phyloP scores from a whole-genome alignment of 2,888 invertebrate genomes.

The Perdita meconis region DNA sequence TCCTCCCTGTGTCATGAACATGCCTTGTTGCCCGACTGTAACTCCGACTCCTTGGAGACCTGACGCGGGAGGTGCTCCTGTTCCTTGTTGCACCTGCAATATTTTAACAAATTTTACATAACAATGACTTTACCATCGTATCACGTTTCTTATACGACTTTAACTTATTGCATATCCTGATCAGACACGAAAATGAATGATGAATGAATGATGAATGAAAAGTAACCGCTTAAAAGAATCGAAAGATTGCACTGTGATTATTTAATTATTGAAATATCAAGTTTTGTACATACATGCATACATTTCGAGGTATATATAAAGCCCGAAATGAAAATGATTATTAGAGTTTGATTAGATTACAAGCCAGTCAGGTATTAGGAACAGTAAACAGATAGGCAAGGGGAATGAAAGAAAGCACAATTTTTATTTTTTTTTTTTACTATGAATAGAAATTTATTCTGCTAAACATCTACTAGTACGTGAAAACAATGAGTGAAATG shows the following conservation, averaged over 20 bases:
- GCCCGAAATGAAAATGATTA: slow-evolving; percentile 39
- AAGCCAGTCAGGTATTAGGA: slow-evolving; percentile 66
- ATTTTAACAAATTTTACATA: slow-evolving; percentile 36
- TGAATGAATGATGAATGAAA: slow-evolving; percentile 15
- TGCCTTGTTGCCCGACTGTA: slow-evolving; percentile 78
- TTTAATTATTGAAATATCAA: slow-evolving; percentile 45
- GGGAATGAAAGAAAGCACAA: slow-evolving; percentile 83
- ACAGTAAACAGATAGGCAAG: slow-evolving; percentile 70
- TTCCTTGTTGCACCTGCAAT: slow-evolving; percentile 81
- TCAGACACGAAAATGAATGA: not conserved
- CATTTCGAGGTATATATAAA: slow-evolving; percentile 77
- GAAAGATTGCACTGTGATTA: slow-evolving; percentile 5
- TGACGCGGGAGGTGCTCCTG: slow-evolving; percentile 75
- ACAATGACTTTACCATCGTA: not conserved
- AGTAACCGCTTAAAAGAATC: not conserved
- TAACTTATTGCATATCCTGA: not conserved
- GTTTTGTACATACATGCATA: slow-evolving; percentile 85
- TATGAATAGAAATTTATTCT: slow-evolving; percentile 82
- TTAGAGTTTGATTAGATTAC: slow-evolving; percentile 39
- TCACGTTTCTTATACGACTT: not conserved
- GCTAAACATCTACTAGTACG: slow-evolving; percentile 76
- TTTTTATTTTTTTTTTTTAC: slow-evolving; percentile 71
- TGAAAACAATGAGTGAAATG: slow-evolving; percentile 74
- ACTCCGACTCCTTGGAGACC: slow-evolving; percentile 80
- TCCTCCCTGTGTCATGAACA: slow-evolving; percentile 81